phyloP scores from a whole-genome alignment of 1,140 invertebrate genomes.

The Caenorhabditis elegans region DNA sequence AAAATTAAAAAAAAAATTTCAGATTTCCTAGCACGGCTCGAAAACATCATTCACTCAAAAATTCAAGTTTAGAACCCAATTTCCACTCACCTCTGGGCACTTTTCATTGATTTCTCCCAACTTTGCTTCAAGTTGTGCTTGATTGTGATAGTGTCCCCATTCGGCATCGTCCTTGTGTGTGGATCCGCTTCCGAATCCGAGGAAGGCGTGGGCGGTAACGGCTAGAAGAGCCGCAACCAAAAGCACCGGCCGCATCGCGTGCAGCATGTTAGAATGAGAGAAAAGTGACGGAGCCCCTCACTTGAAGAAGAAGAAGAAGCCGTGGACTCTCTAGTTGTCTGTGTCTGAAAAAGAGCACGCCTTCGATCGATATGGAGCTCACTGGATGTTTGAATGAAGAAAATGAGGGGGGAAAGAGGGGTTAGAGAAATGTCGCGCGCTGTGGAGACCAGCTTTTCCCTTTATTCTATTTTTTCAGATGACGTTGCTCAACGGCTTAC shows the following conservation, averaged over 20 bases:
- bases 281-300: background rate
- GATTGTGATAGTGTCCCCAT: constrained; percentile 43
- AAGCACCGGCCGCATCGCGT: constrained; percentile 14
- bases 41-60: background rate
- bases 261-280: constrained; percentile 17
- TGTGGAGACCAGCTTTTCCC: background rate
- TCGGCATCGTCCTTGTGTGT: background rate
- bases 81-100: constrained; percentile 37
- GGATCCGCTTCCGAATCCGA: constrained; percentile 14
- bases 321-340: background rate
- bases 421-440: background rate
- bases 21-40: too few species aligned
- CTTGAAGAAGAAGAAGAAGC: background rate
- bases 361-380: background rate
- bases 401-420: background rate
- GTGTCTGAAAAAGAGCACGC: background rate
- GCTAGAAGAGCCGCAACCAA: background rate
- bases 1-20: too few species aligned
- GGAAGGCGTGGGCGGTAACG: constrained; percentile 12
- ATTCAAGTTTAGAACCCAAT: background rate
- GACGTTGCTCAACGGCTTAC: background rate
- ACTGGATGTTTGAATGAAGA: too few species aligned
- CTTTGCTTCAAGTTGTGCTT: constrained; percentile 20
- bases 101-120: constrained; percentile 40
- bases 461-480: constrained; percentile 5